Evolutionary conservation across 1,140 invertebrate species (phyloP), one percentile per base, ranked within the genome.

Genomic region (Hormaphis cornu): DNA sequence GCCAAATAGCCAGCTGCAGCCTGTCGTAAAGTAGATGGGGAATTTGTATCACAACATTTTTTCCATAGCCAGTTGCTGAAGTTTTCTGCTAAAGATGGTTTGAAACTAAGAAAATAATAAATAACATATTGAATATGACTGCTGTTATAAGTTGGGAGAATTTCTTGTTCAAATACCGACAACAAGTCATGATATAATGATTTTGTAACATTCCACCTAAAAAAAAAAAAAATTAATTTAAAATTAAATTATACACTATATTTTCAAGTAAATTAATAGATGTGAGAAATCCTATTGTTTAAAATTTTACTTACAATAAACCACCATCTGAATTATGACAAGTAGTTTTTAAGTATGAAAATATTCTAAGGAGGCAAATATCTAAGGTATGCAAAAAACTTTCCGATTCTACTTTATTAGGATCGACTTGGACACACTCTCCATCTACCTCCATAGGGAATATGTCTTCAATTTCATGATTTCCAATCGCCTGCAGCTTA

Each of bases 71-170:
- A 85, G 72, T 80, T 80, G 18, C 89, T 74, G 77, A 91, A 90
- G 14, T 80, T 81, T 72, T 89, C 86, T 10, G 80, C 77, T 28
- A 92, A 76, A n/a, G 80, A 78, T 16, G 78, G 74, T 78, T 86
- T 86, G 66, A 90, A 82, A 74, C 86, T 87, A 76, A 86, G 85
- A 56, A 90, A 78, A 74, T 88, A 86, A 78, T 93, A 92, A 74
- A 90, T 80, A 3, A 90, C 74, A 77, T 89, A 94, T 77, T 92
- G 91, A 5, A 89, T 83, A 76, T 91, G 89, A 76, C 85, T 83
- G 58, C 82, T 86, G 30, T 82, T 85, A 75, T 89, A 84, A 12
- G 87, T 90, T 3, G 84, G 83, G 61, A 93, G 77, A 69, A 93
- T 83, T 48, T 88, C 77, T 73, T 83, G 82, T 71, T 92, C 87